Evolutionary conservation across 2,888 invertebrate species (phyloP), one percentile per base, ranked within the genome.

Genomic region (Napeogenes sylphis): DNA sequence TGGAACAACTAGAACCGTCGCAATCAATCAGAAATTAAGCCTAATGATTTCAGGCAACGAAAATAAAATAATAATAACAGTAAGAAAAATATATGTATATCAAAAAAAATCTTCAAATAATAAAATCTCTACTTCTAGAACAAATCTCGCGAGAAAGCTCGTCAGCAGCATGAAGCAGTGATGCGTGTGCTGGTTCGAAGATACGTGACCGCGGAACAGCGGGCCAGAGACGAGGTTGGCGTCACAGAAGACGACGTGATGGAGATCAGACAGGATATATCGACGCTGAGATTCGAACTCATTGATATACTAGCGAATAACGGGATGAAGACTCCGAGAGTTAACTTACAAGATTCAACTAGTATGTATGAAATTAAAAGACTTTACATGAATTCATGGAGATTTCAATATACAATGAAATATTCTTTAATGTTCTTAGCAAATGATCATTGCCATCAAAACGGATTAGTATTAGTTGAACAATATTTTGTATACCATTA

Each of bases 201-300:
- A 46, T 99, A 98, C 90, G 95, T 99, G 14, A 97, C 96, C 0
- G 94, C 95, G 0, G 97, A 97, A 80, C 97, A 97, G 82, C 89
- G 95, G 55, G 97, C 96, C 70, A 92, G 97, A 58, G 98, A 98
- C 80, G 97, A 97, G 61, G 96, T 94, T 66, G 97, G 97, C 8
- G 96, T 99, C 33, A 98, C 97, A 0, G 99, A 99, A 80, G 99
- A 99, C 84, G 99, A 99, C 83, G 96, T 99, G 69, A 98, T 98
- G 93, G 99, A 99, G 91, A 97, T 99, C 75, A 93, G 99, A 73
- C 98, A 99, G 79, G 99, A 99, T 80, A 98, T 99, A 68, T 98
- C 97, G n/a, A 95, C 97, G 4, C 92, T 99, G 70, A 92, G 98
- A 68, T 99, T 95, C 82, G 98, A 99, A 79, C 91, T 99, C 32